Conservation (phyloP, 2,888 invertebrate genomes). For the Rosalia funebris region DNA sequence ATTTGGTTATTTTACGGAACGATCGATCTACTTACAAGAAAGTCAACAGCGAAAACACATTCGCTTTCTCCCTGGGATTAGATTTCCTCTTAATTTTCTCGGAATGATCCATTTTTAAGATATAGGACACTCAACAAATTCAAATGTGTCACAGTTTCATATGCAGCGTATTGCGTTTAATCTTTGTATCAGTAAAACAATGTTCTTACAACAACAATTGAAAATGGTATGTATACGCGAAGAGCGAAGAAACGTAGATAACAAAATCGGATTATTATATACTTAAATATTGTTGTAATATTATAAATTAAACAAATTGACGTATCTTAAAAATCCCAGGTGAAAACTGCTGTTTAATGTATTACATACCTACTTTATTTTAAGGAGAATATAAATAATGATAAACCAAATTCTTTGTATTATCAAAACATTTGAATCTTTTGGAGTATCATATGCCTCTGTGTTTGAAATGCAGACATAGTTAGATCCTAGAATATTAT, state of each 20-base stretch:
- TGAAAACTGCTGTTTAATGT: conserved; percentile 1
- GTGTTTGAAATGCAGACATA: too few relatives aligned
- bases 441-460: too few relatives aligned
- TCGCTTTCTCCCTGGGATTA: conserved; percentile 49
- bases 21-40: conserved; percentile 53
- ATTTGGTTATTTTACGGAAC: too few relatives aligned
- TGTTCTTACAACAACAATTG: conserved; percentile 8
- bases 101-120: conserved; percentile 46
- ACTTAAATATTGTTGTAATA: conserved; percentile 18
- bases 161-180: not conserved
- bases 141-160: not conserved
- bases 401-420: not conserved
- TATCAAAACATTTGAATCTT: not conserved
- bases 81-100: conserved; percentile 40
- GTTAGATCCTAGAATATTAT: too few relatives aligned
- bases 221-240: conserved; percentile 7
- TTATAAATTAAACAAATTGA: conserved; percentile 17
- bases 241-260: conserved; percentile 19
- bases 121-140: not conserved
- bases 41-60: conserved; percentile 47
- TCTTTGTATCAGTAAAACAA: conserved; percentile 2
- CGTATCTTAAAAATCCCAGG: not conserved
- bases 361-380: not conserved
- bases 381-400: not conserved
- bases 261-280: conserved; percentile 4